A percentile compares a stretch with the other conserved stretches of the same genome.
phyloP scores from a whole-genome alignment of 2,888 invertebrate genomes.

The Linnaemya vulpina region DNA sequence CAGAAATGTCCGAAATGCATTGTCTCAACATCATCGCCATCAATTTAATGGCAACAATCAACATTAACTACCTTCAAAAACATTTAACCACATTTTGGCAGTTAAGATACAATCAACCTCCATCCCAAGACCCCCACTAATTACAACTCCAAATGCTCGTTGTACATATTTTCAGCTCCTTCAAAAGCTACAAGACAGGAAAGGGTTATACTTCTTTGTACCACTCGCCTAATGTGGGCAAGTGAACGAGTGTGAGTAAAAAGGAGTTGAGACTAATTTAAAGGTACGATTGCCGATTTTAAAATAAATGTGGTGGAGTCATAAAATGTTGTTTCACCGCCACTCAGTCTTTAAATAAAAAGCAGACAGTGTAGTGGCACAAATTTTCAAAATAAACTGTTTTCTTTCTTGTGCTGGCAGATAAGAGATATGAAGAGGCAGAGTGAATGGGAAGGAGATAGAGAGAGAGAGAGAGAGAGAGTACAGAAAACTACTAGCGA shows the following conservation, averaged over 20 bases:
- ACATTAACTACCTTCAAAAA: slow-evolving; percentile 72
- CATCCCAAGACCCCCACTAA: slow-evolving; percentile 68
- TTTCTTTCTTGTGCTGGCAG: slow-evolving; percentile 44
- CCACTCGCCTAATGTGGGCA: slow-evolving; percentile 1
- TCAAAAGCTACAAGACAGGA: neutral
- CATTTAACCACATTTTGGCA: slow-evolving; percentile 67
- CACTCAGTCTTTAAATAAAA: slow-evolving; percentile 1
- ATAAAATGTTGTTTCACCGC: slow-evolving; percentile 58
- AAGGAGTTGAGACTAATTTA: slow-evolving; percentile 53
- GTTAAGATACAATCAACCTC: slow-evolving; percentile 65
- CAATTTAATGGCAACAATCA: slow-evolving; percentile 72
- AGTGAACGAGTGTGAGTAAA: neutral
- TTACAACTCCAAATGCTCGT: slow-evolving; percentile 36
- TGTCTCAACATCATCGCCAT: slow-evolving; percentile 39
- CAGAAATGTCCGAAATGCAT: slow-evolving; percentile 28
- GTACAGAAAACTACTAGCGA: slow-evolving; percentile 47
- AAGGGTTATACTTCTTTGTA: slow-evolving; percentile 33
- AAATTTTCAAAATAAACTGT: slow-evolving; percentile 42
- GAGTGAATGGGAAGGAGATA: too few relatives aligned
- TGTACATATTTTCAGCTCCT: neutral
- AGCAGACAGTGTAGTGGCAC: slow-evolving; percentile 47
- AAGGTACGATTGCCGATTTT: slow-evolving; percentile 63
- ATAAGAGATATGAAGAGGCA: slow-evolving; percentile 26
- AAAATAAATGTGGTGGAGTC: slow-evolving; percentile 65
- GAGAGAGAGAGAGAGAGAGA: neutral